Percentiles rank a stretch among this genome's conserved stretches.
These are phyloP conservation scores for Volucella zonaria DNA, from an alignment of 2,888 invertebrate species.

Conservation along the genomic window DNA sequence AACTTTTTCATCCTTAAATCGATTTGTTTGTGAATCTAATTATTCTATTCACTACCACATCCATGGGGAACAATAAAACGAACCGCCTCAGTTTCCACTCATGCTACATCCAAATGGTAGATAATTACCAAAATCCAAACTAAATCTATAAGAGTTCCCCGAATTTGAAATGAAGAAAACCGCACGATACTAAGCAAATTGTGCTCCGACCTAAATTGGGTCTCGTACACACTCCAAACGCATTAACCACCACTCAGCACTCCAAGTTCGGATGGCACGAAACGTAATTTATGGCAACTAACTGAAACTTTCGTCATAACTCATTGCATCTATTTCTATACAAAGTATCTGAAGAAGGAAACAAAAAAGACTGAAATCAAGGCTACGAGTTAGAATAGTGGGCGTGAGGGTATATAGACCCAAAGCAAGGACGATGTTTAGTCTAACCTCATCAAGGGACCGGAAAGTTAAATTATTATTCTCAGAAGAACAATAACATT, in stretches of 20 bases:
- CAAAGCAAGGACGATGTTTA: constrained; percentile 4
- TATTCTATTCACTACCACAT: background rate
- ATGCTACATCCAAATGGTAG: constrained; percentile 23
- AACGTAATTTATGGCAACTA: constrained; percentile 57
- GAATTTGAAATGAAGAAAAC: constrained; percentile 35
- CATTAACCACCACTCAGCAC: background rate
- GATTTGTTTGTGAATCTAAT: constrained; percentile 3
- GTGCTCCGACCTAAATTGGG: constrained; percentile 41
- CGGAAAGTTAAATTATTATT: constrained; percentile 50
- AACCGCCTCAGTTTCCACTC: background rate
- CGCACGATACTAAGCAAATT: constrained; percentile 51
- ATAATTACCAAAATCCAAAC: constrained; percentile 54
- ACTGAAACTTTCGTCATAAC: constrained; percentile 58
- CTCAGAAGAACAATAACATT: constrained; percentile 52
- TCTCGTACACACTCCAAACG: constrained; percentile 29
- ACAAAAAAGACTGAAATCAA: background rate
- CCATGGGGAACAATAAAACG: constrained; percentile 13
- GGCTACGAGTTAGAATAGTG: constrained; percentile 1
- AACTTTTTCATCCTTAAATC: background rate
- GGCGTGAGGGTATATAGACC: background rate
- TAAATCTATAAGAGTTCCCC: constrained; percentile 27
- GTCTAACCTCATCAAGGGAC: constrained; percentile 41
- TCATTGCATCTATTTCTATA: constrained; percentile 35
- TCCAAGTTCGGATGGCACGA: constrained; percentile 15
- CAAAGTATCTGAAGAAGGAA: background rate